A percentile compares a stretch with the other conserved stretches of the same genome.
Conservation (phyloP, 2,113 vertebrate species). For the Cnemophilus loriae region DNA sequence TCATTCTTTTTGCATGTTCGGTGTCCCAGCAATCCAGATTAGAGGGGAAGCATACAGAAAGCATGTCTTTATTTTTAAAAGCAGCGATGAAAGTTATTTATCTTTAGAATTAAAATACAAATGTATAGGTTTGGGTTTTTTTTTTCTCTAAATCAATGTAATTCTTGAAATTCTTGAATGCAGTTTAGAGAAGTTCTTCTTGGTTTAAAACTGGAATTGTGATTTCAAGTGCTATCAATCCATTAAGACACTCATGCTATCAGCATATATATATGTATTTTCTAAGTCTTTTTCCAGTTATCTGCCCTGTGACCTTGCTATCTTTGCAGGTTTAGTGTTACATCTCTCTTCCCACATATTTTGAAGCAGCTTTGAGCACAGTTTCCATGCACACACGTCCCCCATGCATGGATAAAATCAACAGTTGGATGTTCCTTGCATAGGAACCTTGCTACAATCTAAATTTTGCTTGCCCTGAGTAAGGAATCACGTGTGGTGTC, state of each 20-base stretch:
- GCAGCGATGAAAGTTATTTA: not conserved
- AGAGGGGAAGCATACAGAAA: not conserved
- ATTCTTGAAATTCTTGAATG: not conserved
- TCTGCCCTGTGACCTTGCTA: not conserved
- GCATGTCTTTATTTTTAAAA: not conserved
- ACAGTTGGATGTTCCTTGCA: rapidly evolving
- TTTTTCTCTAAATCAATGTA: not conserved
- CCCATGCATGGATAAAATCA: not conserved
- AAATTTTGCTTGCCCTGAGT: not conserved
- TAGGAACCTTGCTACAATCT: not conserved
- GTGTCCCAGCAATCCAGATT: not conserved
- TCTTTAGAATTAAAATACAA: not conserved
- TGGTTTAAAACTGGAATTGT: not conserved
- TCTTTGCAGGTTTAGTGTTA: not conserved
- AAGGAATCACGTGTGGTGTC: rapidly evolving
- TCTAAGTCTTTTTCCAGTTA: not conserved
- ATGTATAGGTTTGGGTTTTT: too few species aligned
- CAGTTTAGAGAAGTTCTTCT: not conserved
- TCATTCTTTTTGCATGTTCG: not conserved
- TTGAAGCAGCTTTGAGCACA: not conserved
- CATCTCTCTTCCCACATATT: not conserved
- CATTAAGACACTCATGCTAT: not conserved
- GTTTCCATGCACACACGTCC: not conserved
- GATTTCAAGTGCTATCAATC: not conserved
- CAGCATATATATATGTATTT: not conserved